phyloP scores from a whole-genome alignment of 2,797 vertebrate genomes.

The Pagetopsis macropterus region DNA sequence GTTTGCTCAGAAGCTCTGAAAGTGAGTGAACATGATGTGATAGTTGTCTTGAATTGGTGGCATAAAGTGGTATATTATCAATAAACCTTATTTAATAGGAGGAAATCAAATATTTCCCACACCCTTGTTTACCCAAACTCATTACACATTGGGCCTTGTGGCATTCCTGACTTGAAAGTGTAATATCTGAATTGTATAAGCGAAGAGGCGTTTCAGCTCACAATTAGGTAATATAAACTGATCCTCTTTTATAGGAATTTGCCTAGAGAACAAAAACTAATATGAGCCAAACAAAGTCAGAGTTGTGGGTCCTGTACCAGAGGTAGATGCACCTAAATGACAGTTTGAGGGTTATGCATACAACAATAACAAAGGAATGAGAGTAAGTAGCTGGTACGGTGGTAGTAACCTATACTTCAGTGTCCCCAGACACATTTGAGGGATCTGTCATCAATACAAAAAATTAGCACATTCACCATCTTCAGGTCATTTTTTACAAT shows the following conservation, averaged over 20 bases:
- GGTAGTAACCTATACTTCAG: constrained; percentile 41
- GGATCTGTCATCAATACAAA: constrained; percentile 54
- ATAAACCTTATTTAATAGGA: constrained; percentile 39
- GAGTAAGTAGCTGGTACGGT: neutral
- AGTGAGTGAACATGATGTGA: constrained; percentile 8
- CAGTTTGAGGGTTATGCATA: constrained; percentile 64
- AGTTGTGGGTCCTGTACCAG: constrained; percentile 1
- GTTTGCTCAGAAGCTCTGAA: constrained; percentile 12
- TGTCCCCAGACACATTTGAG: constrained; percentile 47
- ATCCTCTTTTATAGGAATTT: constrained; percentile 67
- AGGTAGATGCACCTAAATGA: constrained; percentile 48
- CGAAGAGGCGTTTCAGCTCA: constrained; percentile 63
- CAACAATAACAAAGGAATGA: constrained; percentile 55
- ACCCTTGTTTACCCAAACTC: constrained; percentile 37
- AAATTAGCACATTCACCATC: constrained; percentile 19
- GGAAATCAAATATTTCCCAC: constrained; percentile 48
- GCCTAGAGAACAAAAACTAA: constrained; percentile 62
- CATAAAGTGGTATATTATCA: constrained; percentile 47
- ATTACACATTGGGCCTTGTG: constrained; percentile 54
- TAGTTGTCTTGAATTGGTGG: neutral
- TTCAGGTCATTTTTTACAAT: constrained; percentile 12
- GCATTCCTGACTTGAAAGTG: constrained; percentile 47
- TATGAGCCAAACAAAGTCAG: constrained; percentile 31
- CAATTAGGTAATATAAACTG: constrained; percentile 43
- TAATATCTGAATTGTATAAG: constrained; percentile 53